Evolutionary conservation across 2,113 vertebrate species (phyloP), one percentile per base, ranked within the genome.

Genomic region (Apodemus speciosus): DNA sequence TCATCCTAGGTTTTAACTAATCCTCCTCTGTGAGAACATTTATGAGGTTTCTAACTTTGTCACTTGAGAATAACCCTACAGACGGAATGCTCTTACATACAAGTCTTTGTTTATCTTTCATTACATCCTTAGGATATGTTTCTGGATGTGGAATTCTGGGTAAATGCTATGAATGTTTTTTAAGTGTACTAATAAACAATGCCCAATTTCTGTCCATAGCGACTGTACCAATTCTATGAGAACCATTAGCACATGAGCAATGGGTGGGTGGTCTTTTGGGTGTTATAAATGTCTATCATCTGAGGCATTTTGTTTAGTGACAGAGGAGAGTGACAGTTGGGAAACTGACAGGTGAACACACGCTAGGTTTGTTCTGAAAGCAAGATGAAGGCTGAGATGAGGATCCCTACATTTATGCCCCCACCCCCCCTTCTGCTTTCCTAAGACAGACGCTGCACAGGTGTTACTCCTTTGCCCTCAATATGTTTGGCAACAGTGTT

Each of bases 1-100:
- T 68, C 77, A 66, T 71, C 27, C 68, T 72, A 64, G 69, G 64
- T 86, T 86, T 96, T 88, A 95, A 73, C 38, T 43, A 69, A 62
- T 93, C 25, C 21, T 88, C 38, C 86, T 86, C 15, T 23, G 11
- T 60, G 56, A 38, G 58, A 51, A 89, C 8, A 75, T 75, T 89
- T 68, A 53, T 49, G 51, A 56, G 51, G 75, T 58, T 84, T 73
- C 83, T 21, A 60, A 35, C 35, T 71, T 64, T 94, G 3, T 83
- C 73, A 90, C 38, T 84, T 86, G 83, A 75, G 73, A 92, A 23
- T 66, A 90, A 92, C 25, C 40, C 20, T 23, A 38, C 20, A 85
- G n/a, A 87, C n/a, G 68, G 84, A 88, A 64, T 49, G 80, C 49
- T 30, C 40, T 77, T 90, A 49, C 6, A 25, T 46, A 18, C 13